Base-by-base conservation (phyloP, 2,888 invertebrate species). In the Acanthosepion esculentum region DNA sequence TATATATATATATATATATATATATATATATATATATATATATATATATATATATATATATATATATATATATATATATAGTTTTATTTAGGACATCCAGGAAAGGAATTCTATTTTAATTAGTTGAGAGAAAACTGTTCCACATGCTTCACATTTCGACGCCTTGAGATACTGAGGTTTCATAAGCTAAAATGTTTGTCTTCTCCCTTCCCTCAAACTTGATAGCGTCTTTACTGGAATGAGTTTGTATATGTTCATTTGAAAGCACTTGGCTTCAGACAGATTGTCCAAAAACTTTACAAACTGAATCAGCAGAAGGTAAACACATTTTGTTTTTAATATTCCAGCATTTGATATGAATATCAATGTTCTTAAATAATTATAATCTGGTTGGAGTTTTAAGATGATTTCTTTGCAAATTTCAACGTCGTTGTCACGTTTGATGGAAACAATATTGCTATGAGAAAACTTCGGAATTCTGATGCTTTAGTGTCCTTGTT, bases 131-230 rank as follows among this genome's bases (percentile, higher is more conserved):
- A n/a, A 78, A 12, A 33, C n/a, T 18, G 33, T 78, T 3, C 78
- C 78, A 78, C 78, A 78, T n/a, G 78, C n/a, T n/a, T 33, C 78
- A 78, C 78, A 78, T 78, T 78, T 78, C 78, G n/a, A 78, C n/a
- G 78, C n/a, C n/a, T 78, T 78, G n/a, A 1, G 15, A 78, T 5
- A n/a, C n/a, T 5, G 8, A 3, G 23, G 12, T 12, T 18, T 78
- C n/a, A n/a, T 78, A n/a, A 3, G 78, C n/a, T 78, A 78, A 8
- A n/a, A n/a, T 78, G 78, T n/a, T n/a, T 18, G 15, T 15, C 15
- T 78, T 78, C 33, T 78, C 78, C 3, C 12, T 78, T 78, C 3
- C n/a, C 12, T 78, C n/a, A 78, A 3, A n/a, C n/a, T 78, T n/a
- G 78, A n/a, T 15, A n/a, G n/a, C 0, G 15, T 78, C n/a, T n/a